Evolutionary conservation across 1,140 invertebrate genomes (phyloP).

Genomic region (Elymnias hypermnestra): DNA sequence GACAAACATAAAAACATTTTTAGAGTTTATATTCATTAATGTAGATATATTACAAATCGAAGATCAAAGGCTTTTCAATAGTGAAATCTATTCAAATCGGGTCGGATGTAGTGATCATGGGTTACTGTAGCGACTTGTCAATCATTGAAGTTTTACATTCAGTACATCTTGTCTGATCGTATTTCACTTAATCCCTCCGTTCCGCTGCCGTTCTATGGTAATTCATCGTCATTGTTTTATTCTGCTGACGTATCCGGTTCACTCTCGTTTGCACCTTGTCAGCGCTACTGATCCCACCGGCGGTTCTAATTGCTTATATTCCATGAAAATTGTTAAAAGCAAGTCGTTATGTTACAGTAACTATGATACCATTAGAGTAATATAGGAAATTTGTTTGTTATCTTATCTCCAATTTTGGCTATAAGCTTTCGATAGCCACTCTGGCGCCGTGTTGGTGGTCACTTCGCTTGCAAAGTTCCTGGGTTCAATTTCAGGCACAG

Average conservation of each 20-base stretch:
- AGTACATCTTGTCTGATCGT: conserved; percentile 33
- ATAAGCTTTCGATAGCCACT: no score
- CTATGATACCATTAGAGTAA: no score
- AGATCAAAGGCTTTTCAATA: no score
- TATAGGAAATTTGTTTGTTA: no score
- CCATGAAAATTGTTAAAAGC: conserved; percentile 64
- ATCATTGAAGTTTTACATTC: conserved; percentile 9
- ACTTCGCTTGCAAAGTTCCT: no score
- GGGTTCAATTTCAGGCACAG: no score
- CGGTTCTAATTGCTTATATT: conserved; percentile 68
- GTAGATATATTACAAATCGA: no score
- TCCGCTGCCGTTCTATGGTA: conserved; percentile 68
- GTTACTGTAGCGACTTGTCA: not conserved
- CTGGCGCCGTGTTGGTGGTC: no score
- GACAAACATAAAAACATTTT: no score
- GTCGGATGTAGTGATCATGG: not conserved
- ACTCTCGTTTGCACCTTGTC: conserved; percentile 72
- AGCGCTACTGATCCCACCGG: conserved; percentile 67
- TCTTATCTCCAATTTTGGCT: no score
- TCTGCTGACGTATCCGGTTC: conserved; percentile 59
- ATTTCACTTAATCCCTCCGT: conserved; percentile 62
- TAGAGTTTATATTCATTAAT: no score
- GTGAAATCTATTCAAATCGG: no score
- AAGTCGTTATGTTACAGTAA: conserved; percentile 23
- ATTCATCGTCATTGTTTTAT: conserved; percentile 70